These are phyloP conservation scores for Hipparchia sbordonii DNA, from an alignment of 2,888 invertebrate species.

Conservation along the genomic window DNA sequence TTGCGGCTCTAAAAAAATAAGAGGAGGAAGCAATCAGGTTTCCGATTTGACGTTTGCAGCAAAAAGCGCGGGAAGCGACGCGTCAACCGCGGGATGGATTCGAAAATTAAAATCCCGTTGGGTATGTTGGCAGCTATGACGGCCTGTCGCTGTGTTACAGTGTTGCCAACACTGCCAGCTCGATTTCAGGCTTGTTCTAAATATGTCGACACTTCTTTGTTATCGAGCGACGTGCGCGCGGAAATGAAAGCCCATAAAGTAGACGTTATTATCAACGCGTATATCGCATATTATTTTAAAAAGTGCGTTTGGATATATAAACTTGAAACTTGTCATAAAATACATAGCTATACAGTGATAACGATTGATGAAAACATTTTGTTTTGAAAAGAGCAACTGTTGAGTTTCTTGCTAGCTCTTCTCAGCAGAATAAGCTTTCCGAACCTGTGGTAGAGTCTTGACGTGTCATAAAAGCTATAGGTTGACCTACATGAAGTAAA, in stretches of 20 bases:
- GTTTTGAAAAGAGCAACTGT: too few relatives aligned
- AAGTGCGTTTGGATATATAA: conserved; percentile 13
- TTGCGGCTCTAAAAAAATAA: conserved; percentile 67
- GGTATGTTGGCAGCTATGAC: conserved; percentile 67
- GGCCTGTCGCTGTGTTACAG: conserved; percentile 66
- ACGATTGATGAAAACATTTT: too few relatives aligned
- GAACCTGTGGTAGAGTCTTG: too few relatives aligned
- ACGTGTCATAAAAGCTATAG: too few relatives aligned
- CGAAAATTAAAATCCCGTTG: conserved; percentile 81
- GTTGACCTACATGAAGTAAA: too few relatives aligned
- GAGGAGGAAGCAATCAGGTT: conserved; percentile 67
- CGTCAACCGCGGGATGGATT: conserved; percentile 71
- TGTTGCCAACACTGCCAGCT: conserved; percentile 49
- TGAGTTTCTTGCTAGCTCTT: too few relatives aligned
- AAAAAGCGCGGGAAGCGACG: conserved; percentile 63
- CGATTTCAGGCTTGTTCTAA: conserved; percentile 83
- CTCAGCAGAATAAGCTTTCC: too few relatives aligned
- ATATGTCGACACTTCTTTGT: conserved; percentile 82
- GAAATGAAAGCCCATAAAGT: conserved; percentile 80
- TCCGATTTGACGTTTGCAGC: conserved; percentile 65
- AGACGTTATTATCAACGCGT: conserved; percentile 68
- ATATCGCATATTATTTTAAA: conserved; percentile 69
- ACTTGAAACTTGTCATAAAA: too few relatives aligned
- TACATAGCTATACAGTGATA: too few relatives aligned
- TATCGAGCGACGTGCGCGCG: conserved; percentile 76